phyloP scores from a whole-genome alignment of 2,888 invertebrate species.

The Dorcus parallelipipedus region DNA sequence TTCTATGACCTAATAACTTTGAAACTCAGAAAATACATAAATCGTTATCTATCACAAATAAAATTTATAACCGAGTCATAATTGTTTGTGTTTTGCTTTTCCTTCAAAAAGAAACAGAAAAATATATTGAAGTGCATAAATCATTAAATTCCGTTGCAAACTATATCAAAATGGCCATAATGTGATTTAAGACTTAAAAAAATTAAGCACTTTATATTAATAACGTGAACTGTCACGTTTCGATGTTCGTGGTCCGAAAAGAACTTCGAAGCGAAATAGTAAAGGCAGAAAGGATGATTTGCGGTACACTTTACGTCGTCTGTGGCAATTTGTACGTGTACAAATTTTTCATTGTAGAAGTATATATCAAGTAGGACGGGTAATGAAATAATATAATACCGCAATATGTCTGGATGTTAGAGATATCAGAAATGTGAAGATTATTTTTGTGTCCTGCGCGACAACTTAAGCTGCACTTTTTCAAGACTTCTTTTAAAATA shows the following conservation, averaged over 20 bases:
- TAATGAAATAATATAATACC: constrained; percentile 30
- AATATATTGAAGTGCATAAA: too few species aligned
- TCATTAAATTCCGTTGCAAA: too few species aligned
- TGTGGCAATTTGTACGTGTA: constrained; percentile 24
- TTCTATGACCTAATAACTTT: too few species aligned
- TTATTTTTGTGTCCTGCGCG: constrained; percentile 20
- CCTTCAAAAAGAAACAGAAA: too few species aligned
- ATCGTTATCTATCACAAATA: too few species aligned
- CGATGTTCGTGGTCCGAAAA: neutral
- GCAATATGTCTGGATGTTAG: constrained; percentile 25
- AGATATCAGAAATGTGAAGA: constrained; percentile 21
- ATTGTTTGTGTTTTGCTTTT: too few species aligned
- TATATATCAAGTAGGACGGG: constrained; percentile 17
- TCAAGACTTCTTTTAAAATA: constrained; percentile 3
- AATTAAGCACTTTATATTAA: neutral
- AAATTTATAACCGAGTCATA: too few species aligned
- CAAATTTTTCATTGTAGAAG: constrained; percentile 22
- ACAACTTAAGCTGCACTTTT: constrained; percentile 15
- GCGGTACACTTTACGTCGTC: constrained; percentile 11
- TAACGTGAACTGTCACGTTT: neutral
- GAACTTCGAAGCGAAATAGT: neutral
- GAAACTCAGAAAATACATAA: too few species aligned
- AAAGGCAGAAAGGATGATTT: constrained; percentile 11
- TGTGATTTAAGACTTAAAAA: too few species aligned
- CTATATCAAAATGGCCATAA: too few species aligned